phyloP scores from a whole-genome alignment of 2,797 vertebrate genomes.

The Gymnocypris eckloni region DNA sequence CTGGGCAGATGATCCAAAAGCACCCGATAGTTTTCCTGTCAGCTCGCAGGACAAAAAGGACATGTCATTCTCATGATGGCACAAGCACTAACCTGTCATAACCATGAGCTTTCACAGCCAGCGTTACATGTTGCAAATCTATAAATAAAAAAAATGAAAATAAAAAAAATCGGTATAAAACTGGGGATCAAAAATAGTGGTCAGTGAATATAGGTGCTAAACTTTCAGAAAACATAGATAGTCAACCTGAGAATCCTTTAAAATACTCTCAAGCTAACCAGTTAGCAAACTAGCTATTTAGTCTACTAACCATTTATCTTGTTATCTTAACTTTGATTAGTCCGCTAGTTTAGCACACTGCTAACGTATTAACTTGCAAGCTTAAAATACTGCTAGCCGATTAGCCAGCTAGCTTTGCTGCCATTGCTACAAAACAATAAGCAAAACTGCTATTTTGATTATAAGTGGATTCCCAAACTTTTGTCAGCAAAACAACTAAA shows the following conservation, averaged over 20 bases:
- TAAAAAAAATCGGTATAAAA: background rate
- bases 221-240: background rate
- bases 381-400: background rate
- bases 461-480: background rate
- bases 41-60: background rate
- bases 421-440: background rate
- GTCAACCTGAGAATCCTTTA: too few species aligned
- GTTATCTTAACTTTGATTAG: background rate
- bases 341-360: background rate
- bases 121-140: background rate
- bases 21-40: slow-evolving; percentile 31
- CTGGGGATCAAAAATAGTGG: background rate
- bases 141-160: background rate
- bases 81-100: slow-evolving; percentile 4
- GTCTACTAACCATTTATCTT: background rate
- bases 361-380: background rate
- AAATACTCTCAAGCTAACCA: background rate
- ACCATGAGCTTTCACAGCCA: background rate
- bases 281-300: background rate
- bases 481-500: background rate
- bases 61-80: slow-evolving; percentile 2
- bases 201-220: background rate
- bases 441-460: background rate
- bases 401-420: background rate
- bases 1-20: slow-evolving; percentile 41